A percentile compares a stretch with the other conserved stretches of the same genome.
Evolutionary conservation across 2,113 vertebrate species (phyloP).

Genomic region (Pedionomus torquatus): DNA sequence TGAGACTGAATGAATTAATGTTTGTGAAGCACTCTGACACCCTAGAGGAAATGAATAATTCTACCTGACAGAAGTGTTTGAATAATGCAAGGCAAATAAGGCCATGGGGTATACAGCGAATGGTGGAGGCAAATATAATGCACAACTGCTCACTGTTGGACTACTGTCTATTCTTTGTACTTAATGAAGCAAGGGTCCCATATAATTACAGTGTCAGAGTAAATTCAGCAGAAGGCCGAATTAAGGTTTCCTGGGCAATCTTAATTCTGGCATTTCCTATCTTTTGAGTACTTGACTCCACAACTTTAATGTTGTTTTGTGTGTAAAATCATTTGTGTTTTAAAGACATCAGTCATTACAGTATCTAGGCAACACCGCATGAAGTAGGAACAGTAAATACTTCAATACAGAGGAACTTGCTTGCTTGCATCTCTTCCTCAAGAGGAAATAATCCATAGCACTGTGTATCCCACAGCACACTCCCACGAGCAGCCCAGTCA

Average conservation of each 20-base stretch:
- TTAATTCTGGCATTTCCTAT: neutral
- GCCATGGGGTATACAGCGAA: neutral
- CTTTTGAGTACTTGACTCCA: conserved; percentile 3
- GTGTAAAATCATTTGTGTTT: neutral
- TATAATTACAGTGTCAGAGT: neutral
- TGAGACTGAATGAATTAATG: neutral
- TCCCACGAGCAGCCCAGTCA: neutral
- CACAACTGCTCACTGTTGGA: neutral
- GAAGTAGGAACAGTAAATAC: neutral
- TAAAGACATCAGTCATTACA: neutral
- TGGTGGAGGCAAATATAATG: neutral
- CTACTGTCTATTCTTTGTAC: neutral
- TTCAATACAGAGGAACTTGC: neutral
- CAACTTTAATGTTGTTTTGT: neutral
- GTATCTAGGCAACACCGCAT: neutral
- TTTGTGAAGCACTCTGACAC: neutral
- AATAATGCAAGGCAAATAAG: neutral
- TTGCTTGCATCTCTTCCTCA: neutral
- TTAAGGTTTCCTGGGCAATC: neutral
- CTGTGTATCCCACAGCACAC: neutral
- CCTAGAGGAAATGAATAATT: conserved; percentile 6
- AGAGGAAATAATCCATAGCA: neutral
- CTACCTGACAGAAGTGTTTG: neutral
- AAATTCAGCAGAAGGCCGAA: neutral
- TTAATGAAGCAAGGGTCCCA: neutral